These are phyloP conservation scores for Chymomyza fuscimana DNA, from an alignment of 2,888 invertebrate species.

Conservation along the genomic window DNA sequence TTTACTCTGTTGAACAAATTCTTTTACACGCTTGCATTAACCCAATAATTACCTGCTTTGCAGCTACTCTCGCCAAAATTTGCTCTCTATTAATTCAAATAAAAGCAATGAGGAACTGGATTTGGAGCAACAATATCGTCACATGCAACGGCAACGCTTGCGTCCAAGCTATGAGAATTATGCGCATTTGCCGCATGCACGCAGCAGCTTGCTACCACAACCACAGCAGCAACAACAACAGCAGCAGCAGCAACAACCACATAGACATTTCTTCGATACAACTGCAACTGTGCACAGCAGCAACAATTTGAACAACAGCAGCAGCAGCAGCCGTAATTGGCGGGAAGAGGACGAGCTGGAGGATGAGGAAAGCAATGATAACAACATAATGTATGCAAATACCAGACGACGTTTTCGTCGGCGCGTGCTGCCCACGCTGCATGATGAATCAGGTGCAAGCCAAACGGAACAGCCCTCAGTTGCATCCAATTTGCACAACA, in stretches of 20 bases:
- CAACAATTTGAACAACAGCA: conserved; percentile 64
- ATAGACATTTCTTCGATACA: conserved; percentile 58
- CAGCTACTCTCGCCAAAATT: conserved; percentile 94
- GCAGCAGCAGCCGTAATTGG: conserved; percentile 62
- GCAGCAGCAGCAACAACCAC: conserved; percentile 47
- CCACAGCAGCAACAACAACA: conserved; percentile 37
- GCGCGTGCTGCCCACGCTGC: conserved; percentile 41
- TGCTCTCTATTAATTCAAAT: conserved; percentile 85
- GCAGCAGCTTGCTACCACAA: conserved; percentile 28
- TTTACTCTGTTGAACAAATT: background rate
- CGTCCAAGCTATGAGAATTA: conserved; percentile 35
- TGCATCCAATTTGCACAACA: conserved; percentile 67
- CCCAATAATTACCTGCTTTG: conserved; percentile 60
- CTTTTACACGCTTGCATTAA: conserved; percentile 43
- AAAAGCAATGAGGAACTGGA: conserved; percentile 86
- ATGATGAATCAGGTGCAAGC: conserved; percentile 37
- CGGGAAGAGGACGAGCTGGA: conserved; percentile 65
- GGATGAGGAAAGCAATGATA: conserved; percentile 64
- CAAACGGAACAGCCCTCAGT: conserved; percentile 18
- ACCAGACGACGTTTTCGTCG: conserved; percentile 52
- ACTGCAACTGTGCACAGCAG: conserved; percentile 61
- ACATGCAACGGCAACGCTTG: conserved; percentile 75
- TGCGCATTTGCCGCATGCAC: conserved; percentile 30
- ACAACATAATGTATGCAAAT: conserved; percentile 38
- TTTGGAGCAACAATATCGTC: conserved; percentile 78